Conservation (phyloP, 2,888 invertebrate genomes). For the Aethes cnicana region DNA sequence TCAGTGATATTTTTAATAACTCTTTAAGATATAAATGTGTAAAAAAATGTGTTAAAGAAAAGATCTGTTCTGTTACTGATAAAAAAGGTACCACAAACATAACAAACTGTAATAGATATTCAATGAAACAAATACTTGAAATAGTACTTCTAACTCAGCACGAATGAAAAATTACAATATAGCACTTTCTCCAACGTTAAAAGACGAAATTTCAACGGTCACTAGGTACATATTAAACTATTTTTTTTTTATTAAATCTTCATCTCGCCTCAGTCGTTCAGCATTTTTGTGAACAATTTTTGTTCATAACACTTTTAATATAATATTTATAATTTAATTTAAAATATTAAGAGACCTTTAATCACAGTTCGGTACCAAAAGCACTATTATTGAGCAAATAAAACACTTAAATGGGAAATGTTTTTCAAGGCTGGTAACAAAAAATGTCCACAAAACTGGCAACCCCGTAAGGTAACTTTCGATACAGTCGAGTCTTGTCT, state of each 20-base stretch:
- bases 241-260: constrained; percentile 1
- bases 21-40: too few relatives aligned
- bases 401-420: constrained; percentile 5
- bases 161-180: constrained; percentile 26
- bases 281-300: constrained; percentile 42
- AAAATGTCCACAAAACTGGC: constrained; percentile 51
- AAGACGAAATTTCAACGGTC: constrained; percentile 12
- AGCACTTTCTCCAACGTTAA: constrained; percentile 16
- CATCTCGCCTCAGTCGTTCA: constrained; percentile 41
- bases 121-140: neutral
- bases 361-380: constrained; percentile 27
- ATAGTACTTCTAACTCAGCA: constrained; percentile 33
- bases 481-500: constrained; percentile 48
- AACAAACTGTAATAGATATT: too few relatives aligned
- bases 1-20: too few relatives aligned
- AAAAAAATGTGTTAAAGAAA: too few relatives aligned
- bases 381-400: constrained; percentile 23
- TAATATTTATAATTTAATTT: constrained; percentile 14
- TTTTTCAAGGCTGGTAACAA: constrained; percentile 40
- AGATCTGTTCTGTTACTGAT: too few relatives aligned
- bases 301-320: constrained; percentile 25
- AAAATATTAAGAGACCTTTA: constrained; percentile 24
- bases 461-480: constrained; percentile 43
- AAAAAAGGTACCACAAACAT: too few relatives aligned
- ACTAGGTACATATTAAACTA: constrained; percentile 9